phyloP scores from a whole-genome alignment of 2,113 vertebrate genomes.

The Balaeniceps rex region DNA sequence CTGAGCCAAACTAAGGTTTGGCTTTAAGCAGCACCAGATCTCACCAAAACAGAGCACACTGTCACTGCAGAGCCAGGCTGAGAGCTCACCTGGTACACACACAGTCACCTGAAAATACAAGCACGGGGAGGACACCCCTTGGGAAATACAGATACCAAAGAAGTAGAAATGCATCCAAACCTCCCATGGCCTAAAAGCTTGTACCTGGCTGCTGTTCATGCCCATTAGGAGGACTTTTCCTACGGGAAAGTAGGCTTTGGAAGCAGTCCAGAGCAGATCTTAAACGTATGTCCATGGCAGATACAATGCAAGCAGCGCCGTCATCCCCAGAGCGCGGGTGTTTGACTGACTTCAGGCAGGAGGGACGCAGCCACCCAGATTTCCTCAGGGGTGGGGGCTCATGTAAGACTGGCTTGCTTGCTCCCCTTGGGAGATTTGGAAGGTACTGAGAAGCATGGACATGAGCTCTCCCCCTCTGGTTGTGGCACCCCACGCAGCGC shows the following conservation, averaged over 20 bases:
- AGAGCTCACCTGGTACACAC: accelerated
- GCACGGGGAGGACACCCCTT: not conserved
- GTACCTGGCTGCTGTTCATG: not conserved
- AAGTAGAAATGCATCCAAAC: not conserved
- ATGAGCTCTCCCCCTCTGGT: not conserved
- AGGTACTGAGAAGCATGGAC: accelerated
- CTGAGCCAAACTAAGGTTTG: not conserved
- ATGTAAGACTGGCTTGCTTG: too few species aligned
- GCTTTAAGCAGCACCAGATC: not conserved
- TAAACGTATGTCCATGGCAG: accelerated
- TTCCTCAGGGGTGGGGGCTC: not conserved
- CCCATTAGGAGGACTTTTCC: not conserved
- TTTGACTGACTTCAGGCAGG: not conserved
- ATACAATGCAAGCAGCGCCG: accelerated
- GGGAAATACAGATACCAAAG: not conserved
- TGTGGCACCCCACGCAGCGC: not conserved
- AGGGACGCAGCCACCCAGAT: not conserved
- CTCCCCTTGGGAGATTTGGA: not conserved
- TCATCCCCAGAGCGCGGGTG: accelerated
- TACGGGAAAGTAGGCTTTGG: not conserved
- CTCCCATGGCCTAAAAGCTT: not conserved
- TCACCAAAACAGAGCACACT: not conserved
- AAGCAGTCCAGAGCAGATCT: not conserved
- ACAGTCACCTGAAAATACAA: not conserved
- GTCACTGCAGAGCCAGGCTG: not conserved